Evolutionary conservation across 2,797 vertebrate genomes (phyloP).

Genomic region (Brotogeris chrysoptera): DNA sequence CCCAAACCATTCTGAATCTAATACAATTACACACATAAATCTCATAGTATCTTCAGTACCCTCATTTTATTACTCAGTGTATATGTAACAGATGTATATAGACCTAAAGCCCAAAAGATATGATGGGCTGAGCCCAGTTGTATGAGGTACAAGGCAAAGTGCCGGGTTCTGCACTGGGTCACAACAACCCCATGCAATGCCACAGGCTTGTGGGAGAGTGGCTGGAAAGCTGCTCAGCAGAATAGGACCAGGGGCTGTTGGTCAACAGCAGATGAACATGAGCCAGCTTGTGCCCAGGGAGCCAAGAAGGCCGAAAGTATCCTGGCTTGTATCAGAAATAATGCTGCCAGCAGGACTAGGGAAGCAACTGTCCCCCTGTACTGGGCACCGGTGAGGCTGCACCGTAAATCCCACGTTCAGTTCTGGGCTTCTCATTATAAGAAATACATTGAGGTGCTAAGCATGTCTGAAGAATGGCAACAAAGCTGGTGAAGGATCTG

Average conservation of each 20-base stretch:
- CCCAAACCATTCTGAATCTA: background rate
- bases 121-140: fast-evolving
- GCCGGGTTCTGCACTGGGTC: fast-evolving
- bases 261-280: fast-evolving
- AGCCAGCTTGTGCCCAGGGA: background rate
- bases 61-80: background rate
- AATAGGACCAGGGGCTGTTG: background rate
- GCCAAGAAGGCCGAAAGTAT: background rate
- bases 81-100: background rate
- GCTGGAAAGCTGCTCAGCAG: fast-evolving
- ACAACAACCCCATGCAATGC: fast-evolving
- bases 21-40: background rate
- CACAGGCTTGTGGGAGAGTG: background rate
- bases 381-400: background rate
- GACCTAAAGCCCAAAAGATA: background rate
- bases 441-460: background rate
- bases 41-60: background rate
- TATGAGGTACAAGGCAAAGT: background rate
- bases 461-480: background rate
- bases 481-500: background rate
- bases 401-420: fast-evolving
- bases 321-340: background rate
- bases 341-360: background rate
- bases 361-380: background rate
- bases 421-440: background rate